Evolutionary conservation across 2,113 vertebrate genomes (phyloP).

Genomic region (Sceloporus tristichus): DNA sequence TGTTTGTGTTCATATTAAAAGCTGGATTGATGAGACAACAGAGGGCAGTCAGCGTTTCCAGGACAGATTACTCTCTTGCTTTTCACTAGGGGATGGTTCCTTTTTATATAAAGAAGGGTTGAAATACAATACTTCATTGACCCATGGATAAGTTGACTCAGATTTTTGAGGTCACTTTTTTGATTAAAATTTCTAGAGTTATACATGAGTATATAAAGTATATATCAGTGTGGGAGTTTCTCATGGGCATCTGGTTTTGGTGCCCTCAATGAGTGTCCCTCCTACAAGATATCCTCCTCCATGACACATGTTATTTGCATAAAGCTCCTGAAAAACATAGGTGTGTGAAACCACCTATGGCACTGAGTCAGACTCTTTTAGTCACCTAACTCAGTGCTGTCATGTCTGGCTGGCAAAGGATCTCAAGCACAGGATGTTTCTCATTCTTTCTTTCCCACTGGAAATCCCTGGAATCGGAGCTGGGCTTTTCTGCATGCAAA

Average conservation of each 20-base stretch:
- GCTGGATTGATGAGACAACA: too few relatives aligned
- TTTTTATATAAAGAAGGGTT: too few relatives aligned
- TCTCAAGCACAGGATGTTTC: background rate
- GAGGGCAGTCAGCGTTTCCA: too few relatives aligned
- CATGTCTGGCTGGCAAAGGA: background rate
- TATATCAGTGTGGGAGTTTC: background rate
- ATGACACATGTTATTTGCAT: background rate
- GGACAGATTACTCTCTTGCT: too few relatives aligned
- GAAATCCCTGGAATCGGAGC: background rate
- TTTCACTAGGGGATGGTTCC: too few relatives aligned
- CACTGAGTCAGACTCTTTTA: background rate
- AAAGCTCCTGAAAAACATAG: background rate
- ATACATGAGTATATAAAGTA: too few relatives aligned
- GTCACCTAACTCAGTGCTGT: background rate
- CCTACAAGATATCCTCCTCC: background rate
- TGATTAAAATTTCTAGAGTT: too few relatives aligned
- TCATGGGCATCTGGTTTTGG: background rate
- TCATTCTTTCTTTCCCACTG: background rate
- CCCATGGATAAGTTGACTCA: too few relatives aligned
- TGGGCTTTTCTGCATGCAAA: background rate
- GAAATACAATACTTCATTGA: too few relatives aligned
- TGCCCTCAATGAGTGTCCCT: background rate
- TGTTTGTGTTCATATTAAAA: too few relatives aligned
- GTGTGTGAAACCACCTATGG: background rate
- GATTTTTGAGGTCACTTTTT: too few relatives aligned